phyloP scores from a whole-genome alignment of 2,113 vertebrate genomes.

The Columba janthina region DNA sequence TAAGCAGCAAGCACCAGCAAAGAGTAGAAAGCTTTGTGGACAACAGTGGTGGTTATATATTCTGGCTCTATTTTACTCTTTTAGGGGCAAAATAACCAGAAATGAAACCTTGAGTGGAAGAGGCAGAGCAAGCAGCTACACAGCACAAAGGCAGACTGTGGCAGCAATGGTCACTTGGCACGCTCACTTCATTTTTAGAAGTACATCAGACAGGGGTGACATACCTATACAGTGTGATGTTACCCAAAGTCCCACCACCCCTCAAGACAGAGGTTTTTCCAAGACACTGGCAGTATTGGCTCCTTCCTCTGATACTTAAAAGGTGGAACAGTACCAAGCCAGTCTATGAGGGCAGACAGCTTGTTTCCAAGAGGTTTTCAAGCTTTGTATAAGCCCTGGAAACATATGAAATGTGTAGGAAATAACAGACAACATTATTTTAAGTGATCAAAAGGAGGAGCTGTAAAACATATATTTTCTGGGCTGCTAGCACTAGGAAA shows the following conservation, averaged over 20 bases:
- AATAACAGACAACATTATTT: not conserved
- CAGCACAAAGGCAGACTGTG: rapidly evolving
- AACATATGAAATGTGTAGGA: not conserved
- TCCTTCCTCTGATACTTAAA: not conserved
- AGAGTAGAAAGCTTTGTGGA: not conserved
- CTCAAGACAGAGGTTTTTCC: not conserved
- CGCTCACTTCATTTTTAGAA: not conserved
- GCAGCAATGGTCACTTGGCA: not conserved
- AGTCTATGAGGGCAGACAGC: not conserved
- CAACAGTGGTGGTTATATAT: rapidly evolving
- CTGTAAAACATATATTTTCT: not conserved
- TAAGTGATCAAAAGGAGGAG: not conserved
- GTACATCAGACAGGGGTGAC: not conserved
- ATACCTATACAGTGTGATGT: not conserved
- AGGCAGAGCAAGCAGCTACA: not conserved
- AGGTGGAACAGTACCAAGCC: not conserved
- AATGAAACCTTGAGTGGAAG: not conserved
- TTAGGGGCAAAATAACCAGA: not conserved
- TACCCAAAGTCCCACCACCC: not conserved
- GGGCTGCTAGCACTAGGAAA: not conserved
- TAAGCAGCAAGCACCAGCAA: not conserved
- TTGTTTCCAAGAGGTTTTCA: not conserved
- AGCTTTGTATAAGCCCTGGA: not conserved
- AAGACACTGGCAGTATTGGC: not conserved
- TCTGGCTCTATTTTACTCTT: not conserved